phyloP scores from a whole-genome alignment of 2,797 vertebrate genomes.

The Microhierax caerulescens region DNA sequence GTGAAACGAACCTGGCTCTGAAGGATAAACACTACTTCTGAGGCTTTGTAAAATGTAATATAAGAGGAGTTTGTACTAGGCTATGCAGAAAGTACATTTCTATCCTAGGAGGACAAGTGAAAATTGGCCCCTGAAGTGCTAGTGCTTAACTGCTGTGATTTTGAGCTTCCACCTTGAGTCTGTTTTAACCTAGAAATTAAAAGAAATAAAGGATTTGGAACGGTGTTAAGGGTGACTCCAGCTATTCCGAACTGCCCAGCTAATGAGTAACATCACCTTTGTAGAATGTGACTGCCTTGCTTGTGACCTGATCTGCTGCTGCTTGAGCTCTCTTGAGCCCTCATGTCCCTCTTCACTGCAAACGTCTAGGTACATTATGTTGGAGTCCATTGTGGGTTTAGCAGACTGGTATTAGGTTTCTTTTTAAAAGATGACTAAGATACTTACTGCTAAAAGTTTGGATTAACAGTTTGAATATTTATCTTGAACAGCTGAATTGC shows the following conservation, averaged over 20 bases:
- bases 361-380: background rate
- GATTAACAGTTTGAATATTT: background rate
- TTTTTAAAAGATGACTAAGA: background rate
- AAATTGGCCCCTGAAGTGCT: background rate
- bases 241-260: background rate
- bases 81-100: background rate
- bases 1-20: background rate
- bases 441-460: background rate
- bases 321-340: background rate
- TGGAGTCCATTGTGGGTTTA: background rate
- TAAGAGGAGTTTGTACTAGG: background rate
- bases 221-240: background rate
- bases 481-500: background rate
- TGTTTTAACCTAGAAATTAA: background rate
- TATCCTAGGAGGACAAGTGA: fast-evolving
- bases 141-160: background rate
- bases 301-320: background rate
- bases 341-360: background rate
- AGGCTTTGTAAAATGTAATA: background rate
- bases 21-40: background rate
- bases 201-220: background rate
- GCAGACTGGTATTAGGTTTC: background rate
- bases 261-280: background rate
- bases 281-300: background rate
- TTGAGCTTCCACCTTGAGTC: background rate